Evolutionary conservation across 2,113 vertebrate genomes (phyloP).

Genomic region (Proterorhinus semilunaris): DNA sequence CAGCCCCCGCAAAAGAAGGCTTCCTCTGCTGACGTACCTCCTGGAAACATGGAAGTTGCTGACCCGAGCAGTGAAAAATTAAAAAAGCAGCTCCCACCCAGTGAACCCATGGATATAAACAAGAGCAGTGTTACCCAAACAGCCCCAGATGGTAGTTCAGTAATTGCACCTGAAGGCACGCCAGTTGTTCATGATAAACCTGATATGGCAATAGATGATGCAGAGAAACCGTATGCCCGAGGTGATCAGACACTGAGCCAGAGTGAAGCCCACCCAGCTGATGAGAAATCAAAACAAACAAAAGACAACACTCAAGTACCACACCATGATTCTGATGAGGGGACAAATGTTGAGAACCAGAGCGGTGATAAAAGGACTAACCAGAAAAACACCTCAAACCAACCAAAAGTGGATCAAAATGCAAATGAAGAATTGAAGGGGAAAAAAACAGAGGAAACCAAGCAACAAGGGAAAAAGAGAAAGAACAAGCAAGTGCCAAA

Average conservation of each 20-base stretch:
- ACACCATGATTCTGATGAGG: conserved; percentile 7
- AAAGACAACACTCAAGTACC: background rate
- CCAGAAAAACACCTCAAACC: background rate
- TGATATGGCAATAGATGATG: background rate
- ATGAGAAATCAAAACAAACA: background rate
- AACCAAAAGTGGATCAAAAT: conserved; percentile 44
- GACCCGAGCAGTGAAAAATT: background rate
- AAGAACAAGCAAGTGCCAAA: background rate
- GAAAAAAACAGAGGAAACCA: conserved; percentile 17
- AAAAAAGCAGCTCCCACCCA: background rate
- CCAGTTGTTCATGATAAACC: background rate
- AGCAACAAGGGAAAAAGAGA: conserved; percentile 17
- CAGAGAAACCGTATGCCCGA: background rate
- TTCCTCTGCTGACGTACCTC: rapidly evolving
- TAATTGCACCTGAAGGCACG: background rate
- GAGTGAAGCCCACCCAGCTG: background rate
- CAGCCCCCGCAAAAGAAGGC: background rate
- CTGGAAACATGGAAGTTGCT: background rate
- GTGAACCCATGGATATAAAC: background rate
- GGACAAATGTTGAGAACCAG: background rate
- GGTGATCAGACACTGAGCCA: rapidly evolving
- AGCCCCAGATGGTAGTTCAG: background rate
- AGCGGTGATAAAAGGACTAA: conserved; percentile 5
- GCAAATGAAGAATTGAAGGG: conserved; percentile 39
- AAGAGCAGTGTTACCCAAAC: background rate